A percentile compares a stretch with the other conserved stretches of the same genome.
Evolutionary conservation across 1,140 invertebrate species (phyloP).

Genomic region (Calephelis nemesis): DNA sequence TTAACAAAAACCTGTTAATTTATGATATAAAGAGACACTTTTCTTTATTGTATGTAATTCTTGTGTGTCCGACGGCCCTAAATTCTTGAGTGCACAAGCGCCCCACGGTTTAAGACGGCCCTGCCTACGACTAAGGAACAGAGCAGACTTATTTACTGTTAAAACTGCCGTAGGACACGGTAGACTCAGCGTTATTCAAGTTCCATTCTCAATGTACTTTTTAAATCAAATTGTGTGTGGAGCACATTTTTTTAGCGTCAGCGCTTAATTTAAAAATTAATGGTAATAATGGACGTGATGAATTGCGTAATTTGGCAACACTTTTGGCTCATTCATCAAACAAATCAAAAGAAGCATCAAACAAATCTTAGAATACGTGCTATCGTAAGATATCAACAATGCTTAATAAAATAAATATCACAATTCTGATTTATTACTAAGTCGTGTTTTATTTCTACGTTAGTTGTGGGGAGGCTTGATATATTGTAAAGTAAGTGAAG

Average conservation of each 20-base stretch:
- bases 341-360: constrained; percentile 37
- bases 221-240: neutral
- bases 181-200: too few relatives aligned
- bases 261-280: constrained; percentile 23
- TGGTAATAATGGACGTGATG: constrained; percentile 54
- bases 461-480: neutral
- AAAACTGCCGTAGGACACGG: too few relatives aligned
- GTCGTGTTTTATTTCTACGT: constrained; percentile 33
- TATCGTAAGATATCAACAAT: constrained; percentile 30
- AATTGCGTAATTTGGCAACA: constrained; percentile 65
- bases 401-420: constrained; percentile 61
- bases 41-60: too few relatives aligned
- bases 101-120: too few relatives aligned
- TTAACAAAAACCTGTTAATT: too few relatives aligned
- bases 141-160: too few relatives aligned
- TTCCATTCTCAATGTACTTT: too few relatives aligned
- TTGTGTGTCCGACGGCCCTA: too few relatives aligned
- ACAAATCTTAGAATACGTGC: constrained; percentile 26
- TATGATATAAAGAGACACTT: too few relatives aligned
- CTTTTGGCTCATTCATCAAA: constrained; percentile 68
- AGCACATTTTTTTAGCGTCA: neutral
- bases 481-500: constrained; percentile 1
- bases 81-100: too few relatives aligned
- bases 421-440: constrained; percentile 63
- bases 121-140: too few relatives aligned